Conservation (phyloP, 2,888 invertebrate species). For the Hemaris fuciformis region DNA sequence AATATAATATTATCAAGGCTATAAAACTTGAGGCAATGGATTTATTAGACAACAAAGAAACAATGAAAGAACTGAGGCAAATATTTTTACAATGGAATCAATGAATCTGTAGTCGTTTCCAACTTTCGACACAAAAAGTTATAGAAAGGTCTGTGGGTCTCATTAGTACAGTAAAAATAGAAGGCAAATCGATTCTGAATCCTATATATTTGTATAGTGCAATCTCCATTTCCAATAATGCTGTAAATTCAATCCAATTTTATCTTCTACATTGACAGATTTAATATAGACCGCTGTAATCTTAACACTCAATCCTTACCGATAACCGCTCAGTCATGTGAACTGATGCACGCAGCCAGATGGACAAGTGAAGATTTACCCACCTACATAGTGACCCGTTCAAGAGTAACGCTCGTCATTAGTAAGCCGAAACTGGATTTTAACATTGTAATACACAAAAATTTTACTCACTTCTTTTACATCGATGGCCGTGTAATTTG, state of each 20-base stretch:
- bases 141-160: too few relatives aligned
- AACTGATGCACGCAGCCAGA: slow-evolving; percentile 64
- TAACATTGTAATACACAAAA: slow-evolving; percentile 17
- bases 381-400: slow-evolving; percentile 54
- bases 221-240: too few relatives aligned
- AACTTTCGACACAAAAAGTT: too few relatives aligned
- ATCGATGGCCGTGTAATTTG: slow-evolving; percentile 18
- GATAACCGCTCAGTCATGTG: slow-evolving; percentile 57
- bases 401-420: slow-evolving; percentile 23
- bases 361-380: slow-evolving; percentile 65
- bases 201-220: too few relatives aligned
- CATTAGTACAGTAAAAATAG: too few relatives aligned
- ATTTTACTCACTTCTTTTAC: not conserved
- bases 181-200: too few relatives aligned
- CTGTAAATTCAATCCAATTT: not conserved
- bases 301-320: slow-evolving; percentile 19
- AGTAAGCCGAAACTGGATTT: slow-evolving; percentile 28
- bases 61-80: too few relatives aligned
- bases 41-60: too few relatives aligned
- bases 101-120: too few relatives aligned
- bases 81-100: too few relatives aligned
- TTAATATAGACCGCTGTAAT: not conserved
- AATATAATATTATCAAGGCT: too few relatives aligned
- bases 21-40: too few relatives aligned
- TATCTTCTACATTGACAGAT: not conserved